phyloP scores from a whole-genome alignment of 2,797 vertebrate genomes.

The Botia almorhae region DNA sequence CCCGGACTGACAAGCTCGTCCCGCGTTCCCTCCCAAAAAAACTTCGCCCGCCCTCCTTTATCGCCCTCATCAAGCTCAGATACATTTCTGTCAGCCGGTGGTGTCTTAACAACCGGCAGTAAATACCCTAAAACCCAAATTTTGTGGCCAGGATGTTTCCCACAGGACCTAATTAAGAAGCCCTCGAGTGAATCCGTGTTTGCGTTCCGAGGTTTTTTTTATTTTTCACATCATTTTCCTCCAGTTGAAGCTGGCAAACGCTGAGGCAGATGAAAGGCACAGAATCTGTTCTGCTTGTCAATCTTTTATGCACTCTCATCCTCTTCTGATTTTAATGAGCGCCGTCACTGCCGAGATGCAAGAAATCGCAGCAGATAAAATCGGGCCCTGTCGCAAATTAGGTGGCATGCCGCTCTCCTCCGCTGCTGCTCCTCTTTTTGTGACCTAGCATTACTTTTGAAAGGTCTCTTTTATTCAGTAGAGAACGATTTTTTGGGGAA shows the following conservation, averaged over 20 bases:
- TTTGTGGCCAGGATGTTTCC: conserved; percentile 25
- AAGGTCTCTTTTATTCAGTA: conserved; percentile 11
- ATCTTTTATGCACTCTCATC: conserved; percentile 42
- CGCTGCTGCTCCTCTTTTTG: conserved; percentile 18
- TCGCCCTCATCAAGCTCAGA: conserved; percentile 18
- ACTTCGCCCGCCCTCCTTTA: neutral
- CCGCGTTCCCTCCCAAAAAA: neutral
- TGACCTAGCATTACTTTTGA: conserved; percentile 26
- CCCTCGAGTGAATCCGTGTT: conserved; percentile 44
- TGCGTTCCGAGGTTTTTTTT: conserved; percentile 36
- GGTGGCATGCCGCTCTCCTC: conserved; percentile 12
- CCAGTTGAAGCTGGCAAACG: conserved; percentile 34
- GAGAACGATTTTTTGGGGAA: neutral
- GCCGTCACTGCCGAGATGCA: neutral
- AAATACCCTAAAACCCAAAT: conserved; percentile 10
- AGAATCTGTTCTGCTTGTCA: conserved; percentile 49
- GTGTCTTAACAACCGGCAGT: conserved; percentile 27
- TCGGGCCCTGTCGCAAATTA: conserved; percentile 27
- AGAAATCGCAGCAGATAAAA: neutral
- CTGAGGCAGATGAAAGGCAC: conserved; percentile 41
- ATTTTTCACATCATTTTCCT: conserved; percentile 36
- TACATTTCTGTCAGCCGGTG: conserved; percentile 9
- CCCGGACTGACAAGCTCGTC: conserved; percentile 42
- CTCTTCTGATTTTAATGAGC: conserved; percentile 47
- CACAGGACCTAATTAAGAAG: conserved; percentile 50